Evolutionary conservation across 2,113 vertebrate genomes (phyloP), one percentile per base, ranked within the genome.

Genomic region (Nannospalax galili): DNA sequence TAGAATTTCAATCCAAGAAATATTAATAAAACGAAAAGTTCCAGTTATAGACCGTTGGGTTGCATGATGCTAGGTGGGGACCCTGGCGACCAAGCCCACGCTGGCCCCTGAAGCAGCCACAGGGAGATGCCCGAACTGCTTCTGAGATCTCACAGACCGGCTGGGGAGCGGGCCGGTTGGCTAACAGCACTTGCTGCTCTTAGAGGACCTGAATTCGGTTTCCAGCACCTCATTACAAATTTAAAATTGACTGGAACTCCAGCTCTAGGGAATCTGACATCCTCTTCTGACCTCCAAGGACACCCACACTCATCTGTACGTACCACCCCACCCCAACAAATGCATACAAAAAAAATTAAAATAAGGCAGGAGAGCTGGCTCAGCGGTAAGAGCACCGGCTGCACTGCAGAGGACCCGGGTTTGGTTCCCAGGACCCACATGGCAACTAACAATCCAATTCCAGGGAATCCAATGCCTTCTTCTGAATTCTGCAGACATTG

Each of bases 21-120:
- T 37, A 62, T n/a, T 30, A 77, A 65, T 12, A 80, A 28, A 30
- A 58, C 7, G 14, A 30, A 52, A 91, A 42, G 15, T 60, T 56
- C 56, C 20, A 30, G 26, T 4, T 26, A 3, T 12, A 32, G 60
- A n/a, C n/a, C 10, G 10, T n/a, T 19, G 26, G 6, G 45, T 1
- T 20, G 37, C 37, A 4, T 0, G 0, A 86, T 0, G 0, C 60
- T 24, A 1, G 45, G 6, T 22, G 52, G 24, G 22, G 0, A 4
- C 5, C 28, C 0, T 3, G 26, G 52, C 22, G 20, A n/a, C 64
- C 28, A 14, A 26, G 30, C 37, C 56, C 62, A 69, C 45, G 5
- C 19, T 42, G 32, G 32, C 10, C 56, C 0, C 3, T 3, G 9
- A 52, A 11, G 37, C 24, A 22, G 45, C 75, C 7, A 15, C 14